Conservation (phyloP, 2,888 invertebrate species). For the Epistrophella euchroma region DNA sequence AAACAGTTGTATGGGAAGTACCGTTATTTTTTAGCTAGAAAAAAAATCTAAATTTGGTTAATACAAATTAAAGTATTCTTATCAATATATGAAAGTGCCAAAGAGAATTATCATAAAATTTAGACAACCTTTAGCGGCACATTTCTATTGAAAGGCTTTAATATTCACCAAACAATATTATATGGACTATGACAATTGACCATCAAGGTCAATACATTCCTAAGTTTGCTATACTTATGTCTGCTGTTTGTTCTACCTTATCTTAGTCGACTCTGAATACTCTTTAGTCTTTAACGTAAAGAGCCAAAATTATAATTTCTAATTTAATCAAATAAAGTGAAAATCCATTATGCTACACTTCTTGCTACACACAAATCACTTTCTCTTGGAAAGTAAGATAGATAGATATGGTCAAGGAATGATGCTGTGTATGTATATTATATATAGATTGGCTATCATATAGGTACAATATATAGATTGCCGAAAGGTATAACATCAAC, state of each 20-base stretch:
- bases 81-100: too few relatives aligned
- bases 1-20: too few relatives aligned
- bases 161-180: not conserved
- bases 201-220: conserved; percentile 18
- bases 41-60: too few relatives aligned
- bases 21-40: too few relatives aligned
- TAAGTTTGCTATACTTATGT: not conserved
- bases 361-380: conserved; percentile 60
- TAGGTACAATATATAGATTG: not conserved
- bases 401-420: conserved; percentile 5
- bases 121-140: too few relatives aligned
- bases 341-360: conserved; percentile 65
- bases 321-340: conserved; percentile 84
- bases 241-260: not conserved
- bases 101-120: not conserved
- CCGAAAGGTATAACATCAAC: conserved; percentile 44
- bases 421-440: conserved; percentile 11
- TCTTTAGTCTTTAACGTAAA: conserved; percentile 28
- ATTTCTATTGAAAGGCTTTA: not conserved
- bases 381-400: conserved; percentile 34
- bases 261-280: conserved; percentile 9
- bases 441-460: conserved; percentile 16
- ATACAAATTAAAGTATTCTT: too few relatives aligned
- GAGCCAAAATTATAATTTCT: conserved; percentile 83
- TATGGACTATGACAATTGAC: conserved; percentile 4